A percentile compares a stretch with the other conserved stretches of the same genome.
Evolutionary conservation across 1,140 invertebrate genomes (phyloP).

Genomic region (Chionoecetes opilio): DNA sequence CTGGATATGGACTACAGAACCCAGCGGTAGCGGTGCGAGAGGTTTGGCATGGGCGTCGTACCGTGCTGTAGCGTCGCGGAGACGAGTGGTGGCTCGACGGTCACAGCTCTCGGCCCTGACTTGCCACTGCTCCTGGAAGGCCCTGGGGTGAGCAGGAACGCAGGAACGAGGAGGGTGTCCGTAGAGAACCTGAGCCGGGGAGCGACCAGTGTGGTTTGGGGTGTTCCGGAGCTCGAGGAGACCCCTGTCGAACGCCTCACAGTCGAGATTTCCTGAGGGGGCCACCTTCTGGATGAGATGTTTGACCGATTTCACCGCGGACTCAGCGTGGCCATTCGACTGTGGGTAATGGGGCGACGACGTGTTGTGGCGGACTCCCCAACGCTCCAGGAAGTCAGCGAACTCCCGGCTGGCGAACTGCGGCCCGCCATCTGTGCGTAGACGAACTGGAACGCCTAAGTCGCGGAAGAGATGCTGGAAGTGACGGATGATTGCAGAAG

Average conservation of each 20-base stretch:
- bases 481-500: too few species aligned
- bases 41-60: slow-evolving; percentile 12
- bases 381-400: neutral
- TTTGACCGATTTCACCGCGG: slow-evolving; percentile 40
- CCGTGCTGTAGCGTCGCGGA: neutral
- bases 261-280: too few species aligned
- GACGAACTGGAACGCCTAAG: slow-evolving; percentile 29
- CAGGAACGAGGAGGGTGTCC: neutral
- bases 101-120: neutral
- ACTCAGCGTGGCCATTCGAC: slow-evolving; percentile 41
- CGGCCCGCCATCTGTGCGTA: slow-evolving; percentile 36
- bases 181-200: slow-evolving; percentile 64
- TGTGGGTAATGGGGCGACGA: neutral
- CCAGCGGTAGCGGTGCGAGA: neutral
- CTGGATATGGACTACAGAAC: neutral
- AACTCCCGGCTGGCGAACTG: neutral
- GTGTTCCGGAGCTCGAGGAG: slow-evolving; percentile 65
- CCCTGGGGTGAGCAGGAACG: neutral
- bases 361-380: slow-evolving; percentile 51
- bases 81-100: too few species aligned
- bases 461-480: too few species aligned
- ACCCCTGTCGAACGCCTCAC: too few species aligned
- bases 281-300: neutral
- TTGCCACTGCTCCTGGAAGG: neutral
- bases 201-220: slow-evolving; percentile 43